Conservation (phyloP, 2,888 invertebrate genomes). For the Asteroscopus sphinx region DNA sequence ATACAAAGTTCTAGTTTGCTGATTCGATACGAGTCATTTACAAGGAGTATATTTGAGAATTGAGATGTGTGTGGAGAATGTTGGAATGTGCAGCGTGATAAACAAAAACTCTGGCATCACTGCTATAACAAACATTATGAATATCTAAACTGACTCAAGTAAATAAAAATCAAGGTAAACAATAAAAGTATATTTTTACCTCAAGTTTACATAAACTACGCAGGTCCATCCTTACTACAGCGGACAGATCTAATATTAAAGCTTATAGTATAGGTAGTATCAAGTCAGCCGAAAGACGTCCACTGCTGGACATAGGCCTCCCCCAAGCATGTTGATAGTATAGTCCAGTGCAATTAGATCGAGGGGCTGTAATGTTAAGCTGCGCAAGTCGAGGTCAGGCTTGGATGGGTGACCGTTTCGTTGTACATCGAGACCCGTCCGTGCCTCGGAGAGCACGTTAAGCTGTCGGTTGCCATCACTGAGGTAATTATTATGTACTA, state of each 20-base stretch:
- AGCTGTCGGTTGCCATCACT: too few relatives aligned
- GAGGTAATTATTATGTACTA: too few relatives aligned
- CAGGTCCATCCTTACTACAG: background rate
- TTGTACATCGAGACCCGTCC: too few relatives aligned
- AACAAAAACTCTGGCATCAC: background rate
- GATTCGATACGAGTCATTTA: constrained; percentile 16
- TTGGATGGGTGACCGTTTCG: too few relatives aligned
- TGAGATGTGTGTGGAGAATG: constrained; percentile 1
- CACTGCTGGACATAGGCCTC: too few relatives aligned
- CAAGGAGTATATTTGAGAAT: constrained; percentile 28
- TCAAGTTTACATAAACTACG: constrained; percentile 18
- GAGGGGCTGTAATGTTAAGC: too few relatives aligned
- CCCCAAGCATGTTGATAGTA: too few relatives aligned
- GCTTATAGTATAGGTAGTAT: background rate
- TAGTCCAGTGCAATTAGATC: too few relatives aligned
- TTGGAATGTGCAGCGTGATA: constrained; percentile 10
- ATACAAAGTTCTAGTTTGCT: background rate
- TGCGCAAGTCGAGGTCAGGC: too few relatives aligned
- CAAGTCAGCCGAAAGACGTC: too few relatives aligned
- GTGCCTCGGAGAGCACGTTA: too few relatives aligned
- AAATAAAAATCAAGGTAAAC: constrained; percentile 19
- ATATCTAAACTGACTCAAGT: background rate
- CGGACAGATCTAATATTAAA: background rate
- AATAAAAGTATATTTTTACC: constrained; percentile 19
- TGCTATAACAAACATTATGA: background rate